phyloP scores from a whole-genome alignment of 1,140 invertebrate genomes.

The Eubasilissa regina region DNA sequence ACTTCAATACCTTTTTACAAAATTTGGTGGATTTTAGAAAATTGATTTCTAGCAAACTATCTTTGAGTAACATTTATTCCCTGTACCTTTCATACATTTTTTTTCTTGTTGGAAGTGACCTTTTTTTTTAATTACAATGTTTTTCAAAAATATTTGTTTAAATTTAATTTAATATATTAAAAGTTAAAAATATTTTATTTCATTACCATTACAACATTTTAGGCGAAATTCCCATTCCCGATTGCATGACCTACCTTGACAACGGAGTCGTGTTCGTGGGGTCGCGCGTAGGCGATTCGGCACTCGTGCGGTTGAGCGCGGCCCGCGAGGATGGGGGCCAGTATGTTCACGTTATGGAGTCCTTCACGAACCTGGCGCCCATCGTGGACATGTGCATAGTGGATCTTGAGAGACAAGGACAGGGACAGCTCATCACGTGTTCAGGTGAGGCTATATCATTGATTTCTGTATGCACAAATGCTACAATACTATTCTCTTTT shows the following conservation, averaged over 20 bases:
- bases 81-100: no score
- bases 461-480: no score
- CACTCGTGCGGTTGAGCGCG: slow-evolving; percentile 92
- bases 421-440: slow-evolving; percentile 98
- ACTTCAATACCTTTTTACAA: no score
- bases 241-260: slow-evolving; percentile 98
- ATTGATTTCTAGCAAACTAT: no score
- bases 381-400: slow-evolving; percentile 99
- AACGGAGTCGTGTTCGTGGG: slow-evolving; percentile 99
- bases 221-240: slow-evolving; percentile 96
- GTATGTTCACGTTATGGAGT: slow-evolving; percentile 96
- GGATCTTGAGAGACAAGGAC: slow-evolving; percentile 96
- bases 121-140: no score
- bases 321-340: slow-evolving; percentile 89
- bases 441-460: slow-evolving; percentile 77
- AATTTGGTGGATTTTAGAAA: no score
- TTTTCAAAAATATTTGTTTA: no score
- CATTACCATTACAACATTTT: slow-evolving; percentile 23
- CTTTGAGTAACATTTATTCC: no score
- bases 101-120: no score
- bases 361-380: slow-evolving; percentile 96
- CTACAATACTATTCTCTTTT: no score
- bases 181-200: no score
- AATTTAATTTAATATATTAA: no score
- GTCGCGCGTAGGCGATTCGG: slow-evolving; percentile 96